Evolutionary conservation across 2,113 vertebrate species (phyloP).

Genomic region (Corynorhinus townsendii): DNA sequence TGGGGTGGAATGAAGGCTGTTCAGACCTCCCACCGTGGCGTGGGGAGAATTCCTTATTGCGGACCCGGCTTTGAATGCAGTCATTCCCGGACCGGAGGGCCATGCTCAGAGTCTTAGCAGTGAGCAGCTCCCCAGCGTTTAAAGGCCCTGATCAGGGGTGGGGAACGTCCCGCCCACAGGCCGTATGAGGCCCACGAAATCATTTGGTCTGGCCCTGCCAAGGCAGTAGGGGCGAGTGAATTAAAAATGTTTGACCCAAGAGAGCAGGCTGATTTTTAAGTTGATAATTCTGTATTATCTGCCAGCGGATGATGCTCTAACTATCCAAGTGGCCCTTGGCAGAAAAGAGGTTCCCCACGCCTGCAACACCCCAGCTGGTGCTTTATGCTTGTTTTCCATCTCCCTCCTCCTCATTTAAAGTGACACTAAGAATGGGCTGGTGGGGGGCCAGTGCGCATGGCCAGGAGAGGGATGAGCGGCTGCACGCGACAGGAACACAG

Average conservation of each 20-base stretch:
- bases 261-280: too few species aligned
- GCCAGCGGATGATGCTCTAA: too few species aligned
- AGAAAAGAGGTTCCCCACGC: too few species aligned
- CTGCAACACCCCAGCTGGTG: too few species aligned
- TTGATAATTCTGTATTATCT: too few species aligned
- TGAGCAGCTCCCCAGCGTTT: background rate
- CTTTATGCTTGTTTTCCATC: background rate
- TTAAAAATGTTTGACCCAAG: too few species aligned
- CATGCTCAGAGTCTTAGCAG: background rate
- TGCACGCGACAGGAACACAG: background rate
- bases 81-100: background rate
- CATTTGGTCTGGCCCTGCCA: too few species aligned
- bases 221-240: too few species aligned
- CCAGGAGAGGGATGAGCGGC: too few species aligned
- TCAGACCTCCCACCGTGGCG: background rate
- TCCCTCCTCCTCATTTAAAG: background rate
- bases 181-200: too few species aligned
- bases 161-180: too few species aligned
- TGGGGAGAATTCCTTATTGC: background rate
- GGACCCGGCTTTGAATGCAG: background rate
- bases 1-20: background rate
- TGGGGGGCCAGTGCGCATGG: background rate
- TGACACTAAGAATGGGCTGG: background rate
- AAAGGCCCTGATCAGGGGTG: rapidly evolving
- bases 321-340: too few species aligned